phyloP scores from a whole-genome alignment of 2,797 vertebrate genomes.

The Arctocebus calabarensis region DNA sequence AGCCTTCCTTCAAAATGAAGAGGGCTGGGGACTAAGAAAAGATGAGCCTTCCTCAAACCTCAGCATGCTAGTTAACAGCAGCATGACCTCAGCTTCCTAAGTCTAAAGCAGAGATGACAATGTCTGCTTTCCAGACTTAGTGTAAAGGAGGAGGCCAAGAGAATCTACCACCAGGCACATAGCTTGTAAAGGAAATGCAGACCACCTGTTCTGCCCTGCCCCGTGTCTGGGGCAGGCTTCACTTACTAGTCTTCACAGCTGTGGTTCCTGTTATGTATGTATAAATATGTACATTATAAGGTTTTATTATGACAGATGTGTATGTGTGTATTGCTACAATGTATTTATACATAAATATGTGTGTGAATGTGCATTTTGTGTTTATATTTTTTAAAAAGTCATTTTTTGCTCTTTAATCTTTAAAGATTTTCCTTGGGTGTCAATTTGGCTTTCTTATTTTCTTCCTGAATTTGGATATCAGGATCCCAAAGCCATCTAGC shows the following conservation, averaged over 20 bases:
- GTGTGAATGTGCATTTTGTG: not conserved
- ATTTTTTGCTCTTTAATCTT: not conserved
- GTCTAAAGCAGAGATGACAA: not conserved
- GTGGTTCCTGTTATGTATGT: not conserved
- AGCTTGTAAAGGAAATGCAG: not conserved
- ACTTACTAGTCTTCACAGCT: not conserved
- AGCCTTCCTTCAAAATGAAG: not conserved
- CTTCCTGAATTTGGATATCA: slow-evolving; percentile 38
- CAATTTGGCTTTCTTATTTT: not conserved
- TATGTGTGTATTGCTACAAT: not conserved
- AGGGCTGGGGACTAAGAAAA: not conserved
- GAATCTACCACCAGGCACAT: not conserved
- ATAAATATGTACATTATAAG: not conserved
- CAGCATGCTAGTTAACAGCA: not conserved
- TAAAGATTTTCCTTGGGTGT: slow-evolving; percentile 1
- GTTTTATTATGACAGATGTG: not conserved
- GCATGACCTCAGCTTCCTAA: not conserved
- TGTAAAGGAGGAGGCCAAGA: not conserved
- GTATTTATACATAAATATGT: not conserved
- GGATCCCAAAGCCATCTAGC: not conserved
- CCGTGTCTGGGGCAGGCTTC: not conserved
- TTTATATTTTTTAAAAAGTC: not conserved
- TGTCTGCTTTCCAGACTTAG: not conserved
- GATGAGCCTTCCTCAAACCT: not conserved
- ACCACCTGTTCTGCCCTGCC: not conserved